Percentiles rank a stretch among this genome's conserved stretches.
These are phyloP conservation scores for Menidia beryllina DNA, from an alignment of 2,113 vertebrate species.

Conservation along the genomic window DNA sequence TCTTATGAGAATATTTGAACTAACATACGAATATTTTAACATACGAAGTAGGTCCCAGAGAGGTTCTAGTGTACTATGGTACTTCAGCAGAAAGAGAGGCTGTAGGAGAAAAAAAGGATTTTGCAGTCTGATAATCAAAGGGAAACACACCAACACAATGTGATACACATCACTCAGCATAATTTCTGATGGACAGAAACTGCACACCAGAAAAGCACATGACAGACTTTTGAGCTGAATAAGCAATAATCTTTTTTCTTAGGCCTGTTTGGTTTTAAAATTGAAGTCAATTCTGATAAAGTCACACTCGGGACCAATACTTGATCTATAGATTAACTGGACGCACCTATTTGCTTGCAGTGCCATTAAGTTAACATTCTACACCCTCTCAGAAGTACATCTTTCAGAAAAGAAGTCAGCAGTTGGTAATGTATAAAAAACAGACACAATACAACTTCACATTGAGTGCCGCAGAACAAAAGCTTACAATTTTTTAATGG, in stretches of 20 bases:
- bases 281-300: conserved; percentile 49
- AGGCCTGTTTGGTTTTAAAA: conserved; percentile 35
- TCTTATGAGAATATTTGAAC: no score
- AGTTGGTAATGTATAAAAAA: no score
- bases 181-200: conserved; percentile 44
- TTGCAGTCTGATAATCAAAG: conserved; percentile 47
- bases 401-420: conserved; percentile 16
- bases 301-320: conserved; percentile 38
- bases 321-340: conserved; percentile 26
- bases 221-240: conserved; percentile 42
- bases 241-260: conserved; percentile 52
- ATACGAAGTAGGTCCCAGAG: no score
- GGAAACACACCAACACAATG: conserved; percentile 33
- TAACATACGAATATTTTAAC: no score
- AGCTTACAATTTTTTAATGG: no score
- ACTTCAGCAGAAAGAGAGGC: conserved; percentile 36
- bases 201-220: conserved; percentile 44
- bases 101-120: conserved; percentile 29
- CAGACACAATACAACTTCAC: no score
- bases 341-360: conserved; percentile 7
- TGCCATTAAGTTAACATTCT: conserved; percentile 23
- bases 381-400: conserved; percentile 9
- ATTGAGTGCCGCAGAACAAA: no score
- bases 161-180: conserved; percentile 34
- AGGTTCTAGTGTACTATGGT: no score